Conservation (phyloP, 2,113 vertebrate genomes). For the Fukomys damarensis region DNA sequence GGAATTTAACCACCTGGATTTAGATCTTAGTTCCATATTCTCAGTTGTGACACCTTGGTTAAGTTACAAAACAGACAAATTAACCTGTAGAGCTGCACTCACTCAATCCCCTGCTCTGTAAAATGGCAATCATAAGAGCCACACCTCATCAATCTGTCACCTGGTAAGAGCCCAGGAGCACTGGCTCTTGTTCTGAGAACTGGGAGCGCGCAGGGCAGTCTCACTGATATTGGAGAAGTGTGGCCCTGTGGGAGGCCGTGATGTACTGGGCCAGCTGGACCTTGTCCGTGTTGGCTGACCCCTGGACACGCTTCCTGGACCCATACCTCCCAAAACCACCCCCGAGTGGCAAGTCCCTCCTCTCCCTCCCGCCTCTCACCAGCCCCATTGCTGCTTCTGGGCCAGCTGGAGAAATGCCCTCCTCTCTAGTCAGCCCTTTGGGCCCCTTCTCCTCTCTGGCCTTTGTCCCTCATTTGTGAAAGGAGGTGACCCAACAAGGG, state of each 20-base stretch:
- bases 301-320: background rate
- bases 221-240: background rate
- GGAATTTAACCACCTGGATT: background rate
- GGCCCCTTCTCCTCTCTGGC: background rate
- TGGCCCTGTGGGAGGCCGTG: rapidly evolving
- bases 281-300: background rate
- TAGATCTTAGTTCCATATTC: background rate
- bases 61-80: background rate
- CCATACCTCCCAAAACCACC: background rate
- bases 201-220: background rate
- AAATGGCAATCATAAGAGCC: no score
- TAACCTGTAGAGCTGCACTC: background rate
- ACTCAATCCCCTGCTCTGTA: background rate
- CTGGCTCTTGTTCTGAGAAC: background rate
- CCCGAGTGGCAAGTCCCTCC: background rate
- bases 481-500: background rate
- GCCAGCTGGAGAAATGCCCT: background rate
- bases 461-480: background rate
- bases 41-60: background rate
- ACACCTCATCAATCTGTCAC: rapidly evolving
- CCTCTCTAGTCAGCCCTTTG: background rate
- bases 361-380: background rate
- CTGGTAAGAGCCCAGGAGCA: background rate
- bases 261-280: background rate
- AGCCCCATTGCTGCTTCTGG: background rate